phyloP scores from a whole-genome alignment of 2,797 vertebrate genomes.

The Chiloscyllium punctatum region DNA sequence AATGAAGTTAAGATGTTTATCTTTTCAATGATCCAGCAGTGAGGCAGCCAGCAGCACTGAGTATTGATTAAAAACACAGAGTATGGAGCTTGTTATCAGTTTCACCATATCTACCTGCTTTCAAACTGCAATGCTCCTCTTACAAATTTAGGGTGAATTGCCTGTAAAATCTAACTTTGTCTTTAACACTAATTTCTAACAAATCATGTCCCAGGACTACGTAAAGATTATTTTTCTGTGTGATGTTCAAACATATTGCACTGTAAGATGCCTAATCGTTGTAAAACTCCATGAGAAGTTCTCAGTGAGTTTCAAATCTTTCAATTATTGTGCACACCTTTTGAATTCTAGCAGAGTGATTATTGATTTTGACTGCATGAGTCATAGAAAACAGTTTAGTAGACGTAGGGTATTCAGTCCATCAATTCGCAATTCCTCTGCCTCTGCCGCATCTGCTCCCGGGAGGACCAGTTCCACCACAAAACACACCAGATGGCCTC shows the following conservation, averaged over 20 bases:
- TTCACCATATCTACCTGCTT: neutral
- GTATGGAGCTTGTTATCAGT: neutral
- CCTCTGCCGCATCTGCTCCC: too few species aligned
- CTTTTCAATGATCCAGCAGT: neutral
- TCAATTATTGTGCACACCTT: too few species aligned
- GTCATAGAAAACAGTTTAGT: neutral
- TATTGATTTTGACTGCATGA: neutral
- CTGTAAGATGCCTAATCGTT: neutral
- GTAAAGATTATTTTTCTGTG: neutral
- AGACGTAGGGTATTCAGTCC: neutral
- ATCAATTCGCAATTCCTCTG: too few species aligned
- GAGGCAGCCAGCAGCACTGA: neutral
- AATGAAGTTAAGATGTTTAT: neutral
- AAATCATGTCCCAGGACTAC: neutral
- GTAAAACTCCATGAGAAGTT: neutral
- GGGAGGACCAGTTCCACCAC: too few species aligned
- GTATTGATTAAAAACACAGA: neutral
- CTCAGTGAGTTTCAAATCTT: neutral
- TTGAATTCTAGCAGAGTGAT: neutral
- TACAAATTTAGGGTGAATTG: constrained; percentile 3
- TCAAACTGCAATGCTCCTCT: neutral
- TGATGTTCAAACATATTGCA: neutral
- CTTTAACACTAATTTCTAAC: neutral
- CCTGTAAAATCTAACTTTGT: neutral
- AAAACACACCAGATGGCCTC: too few species aligned